Base-by-base conservation (phyloP, 2,888 invertebrate species). In the Pinctada fucata region DNA sequence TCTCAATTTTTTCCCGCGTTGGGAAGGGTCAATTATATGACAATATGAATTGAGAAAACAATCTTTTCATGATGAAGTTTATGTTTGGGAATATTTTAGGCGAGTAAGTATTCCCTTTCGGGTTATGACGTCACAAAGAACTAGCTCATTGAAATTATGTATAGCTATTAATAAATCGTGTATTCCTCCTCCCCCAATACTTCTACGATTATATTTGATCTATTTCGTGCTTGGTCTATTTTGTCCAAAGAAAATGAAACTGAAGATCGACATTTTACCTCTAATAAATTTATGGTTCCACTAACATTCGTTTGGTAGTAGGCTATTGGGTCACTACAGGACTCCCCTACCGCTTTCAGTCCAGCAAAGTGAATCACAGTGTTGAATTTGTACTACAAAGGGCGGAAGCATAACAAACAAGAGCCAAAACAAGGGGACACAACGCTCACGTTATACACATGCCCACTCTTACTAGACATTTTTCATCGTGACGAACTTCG, bases 301-400 rank as follows among this genome's bases (percentile, higher is more conserved):
- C 97, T 95, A 75, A 98, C 94, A 91, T 98, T 98, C 93, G 97
- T 98, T 91, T 96, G 96, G 93, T 98, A 98, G 93, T 98, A 98
- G 75, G 96, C 94, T n/a, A 98, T 94, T 0, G 98, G 98, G 88
- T 96, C 95, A 90, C 96, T 95, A 95, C 97, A 97, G 0, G 97
- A 97, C 93, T 98, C 98, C 0, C 97, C 97, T 5, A 98, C 98
- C 8, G 98, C 97, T 93, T 98, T 98, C 90, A 98, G 94, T 0
- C 97, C 98, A 6, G 98, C 98, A 93, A 98, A 97, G 93, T 98
- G 98, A 83, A 98, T 97, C 10, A 98, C 97, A 93, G 96, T 96
- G 93, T 97, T 96, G 88, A 98, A 95, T 91, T 95, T 95, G 91
- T 97, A 96, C 97, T 97, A 93, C 78, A 94, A 94, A 85, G 73